These are phyloP conservation scores for Lemur catta DNA, from an alignment of 2,797 vertebrate genomes.

Conservation along the genomic window DNA sequence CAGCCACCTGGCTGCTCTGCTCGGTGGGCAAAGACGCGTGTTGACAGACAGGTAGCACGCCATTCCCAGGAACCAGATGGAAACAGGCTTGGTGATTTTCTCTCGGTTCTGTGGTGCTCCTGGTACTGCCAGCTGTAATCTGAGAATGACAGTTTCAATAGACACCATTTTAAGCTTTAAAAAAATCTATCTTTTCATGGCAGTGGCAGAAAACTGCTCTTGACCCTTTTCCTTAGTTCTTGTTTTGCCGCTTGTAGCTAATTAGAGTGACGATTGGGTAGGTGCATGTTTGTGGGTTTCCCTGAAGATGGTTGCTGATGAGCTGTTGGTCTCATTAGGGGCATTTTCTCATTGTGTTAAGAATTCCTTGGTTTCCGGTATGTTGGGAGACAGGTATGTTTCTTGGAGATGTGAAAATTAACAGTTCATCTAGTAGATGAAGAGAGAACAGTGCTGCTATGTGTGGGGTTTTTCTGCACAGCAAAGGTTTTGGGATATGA, in stretches of 20 bases:
- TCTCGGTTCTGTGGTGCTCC: background rate
- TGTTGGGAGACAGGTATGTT: background rate
- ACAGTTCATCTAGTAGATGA: background rate
- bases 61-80: background rate
- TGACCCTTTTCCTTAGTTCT: background rate
- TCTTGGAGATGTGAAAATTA: conserved; percentile 44
- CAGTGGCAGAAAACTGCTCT: conserved; percentile 21
- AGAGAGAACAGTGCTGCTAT: background rate
- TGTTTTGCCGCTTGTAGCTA: background rate
- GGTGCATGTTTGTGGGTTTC: conserved; percentile 20
- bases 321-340: conserved; percentile 48
- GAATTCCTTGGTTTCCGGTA: conserved; percentile 54
- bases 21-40: conserved; percentile 2
- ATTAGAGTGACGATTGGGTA: conserved; percentile 47
- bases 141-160: conserved; percentile 5
- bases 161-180: conserved; percentile 26
- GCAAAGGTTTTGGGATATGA: background rate
- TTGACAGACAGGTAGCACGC: conserved; percentile 81
- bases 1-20: conserved; percentile 51
- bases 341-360: conserved; percentile 25
- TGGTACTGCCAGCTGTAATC: background rate
- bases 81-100: conserved; percentile 69
- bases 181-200: background rate
- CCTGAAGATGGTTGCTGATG: conserved; percentile 31
- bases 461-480: background rate